phyloP scores from a whole-genome alignment of 2,888 invertebrate species.

The Suillia variegata region DNA sequence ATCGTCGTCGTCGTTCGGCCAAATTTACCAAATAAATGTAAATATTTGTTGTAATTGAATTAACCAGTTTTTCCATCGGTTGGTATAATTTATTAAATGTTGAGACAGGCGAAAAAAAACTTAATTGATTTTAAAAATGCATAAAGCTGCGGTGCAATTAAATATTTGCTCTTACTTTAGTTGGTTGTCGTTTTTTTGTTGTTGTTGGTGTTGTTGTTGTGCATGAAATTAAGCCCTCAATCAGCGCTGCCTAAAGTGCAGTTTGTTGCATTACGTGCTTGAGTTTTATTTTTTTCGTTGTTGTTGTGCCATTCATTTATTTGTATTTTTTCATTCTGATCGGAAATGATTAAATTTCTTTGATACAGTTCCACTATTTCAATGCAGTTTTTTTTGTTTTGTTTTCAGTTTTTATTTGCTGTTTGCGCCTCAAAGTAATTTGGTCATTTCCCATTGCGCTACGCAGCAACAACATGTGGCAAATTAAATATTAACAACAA shows the following conservation, averaged over 20 bases:
- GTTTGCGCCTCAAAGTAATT: conserved; percentile 3
- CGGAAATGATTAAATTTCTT: not conserved
- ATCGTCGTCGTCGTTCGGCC: conserved; percentile 16
- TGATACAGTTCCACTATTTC: not conserved
- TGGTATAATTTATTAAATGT: conserved; percentile 1
- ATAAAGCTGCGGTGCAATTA: conserved; percentile 39
- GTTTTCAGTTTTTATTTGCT: too few species aligned
- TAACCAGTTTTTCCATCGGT: not conserved
- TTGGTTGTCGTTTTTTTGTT: conserved; percentile 10
- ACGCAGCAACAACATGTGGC: not conserved
- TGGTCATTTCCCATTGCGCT: not conserved
- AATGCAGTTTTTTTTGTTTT: not conserved
- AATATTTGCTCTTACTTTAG: too few species aligned
- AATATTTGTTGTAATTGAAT: conserved; percentile 24
- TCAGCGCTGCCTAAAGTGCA: conserved; percentile 19
- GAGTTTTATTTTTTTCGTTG: not conserved
- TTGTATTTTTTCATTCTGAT: not conserved
- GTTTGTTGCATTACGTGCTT: not conserved
- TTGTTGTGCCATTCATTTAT: not conserved
- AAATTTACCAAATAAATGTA: conserved; percentile 13
- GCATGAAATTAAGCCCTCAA: conserved; percentile 39
- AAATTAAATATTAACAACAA: conserved; percentile 7
- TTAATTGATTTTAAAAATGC: conserved; percentile 60
- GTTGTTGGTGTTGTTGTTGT: conserved; percentile 17
- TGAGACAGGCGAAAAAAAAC: conserved; percentile 37